Conservation (phyloP, 2,797 vertebrate species). For the Pipistrellus nathusii region DNA sequence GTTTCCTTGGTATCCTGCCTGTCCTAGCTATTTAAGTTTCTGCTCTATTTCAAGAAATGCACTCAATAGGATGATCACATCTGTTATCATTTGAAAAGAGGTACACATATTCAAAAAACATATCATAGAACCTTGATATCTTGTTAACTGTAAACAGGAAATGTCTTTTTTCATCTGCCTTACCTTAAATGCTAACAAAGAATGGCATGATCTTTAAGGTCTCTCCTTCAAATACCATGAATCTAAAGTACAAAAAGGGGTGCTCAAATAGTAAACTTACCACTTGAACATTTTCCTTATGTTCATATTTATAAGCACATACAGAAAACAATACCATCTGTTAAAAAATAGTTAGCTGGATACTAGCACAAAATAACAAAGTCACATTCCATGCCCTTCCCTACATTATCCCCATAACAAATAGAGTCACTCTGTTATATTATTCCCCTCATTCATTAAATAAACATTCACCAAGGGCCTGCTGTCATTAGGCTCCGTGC, state of each 20-base stretch:
- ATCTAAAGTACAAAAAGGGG: slow-evolving; percentile 46
- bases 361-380: slow-evolving; percentile 6
- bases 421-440: slow-evolving; percentile 20
- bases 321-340: slow-evolving; percentile 34
- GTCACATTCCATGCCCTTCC: slow-evolving; percentile 11
- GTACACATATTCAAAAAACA: slow-evolving; percentile 58
- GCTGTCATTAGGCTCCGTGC: slow-evolving; percentile 9
- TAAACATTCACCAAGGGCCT: slow-evolving; percentile 29
- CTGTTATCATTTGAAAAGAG: slow-evolving; percentile 76
- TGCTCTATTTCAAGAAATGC: slow-evolving; percentile 79
- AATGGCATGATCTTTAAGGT: slow-evolving; percentile 34
- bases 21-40: slow-evolving; percentile 77
- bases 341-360: slow-evolving; percentile 65
- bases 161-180: slow-evolving; percentile 38
- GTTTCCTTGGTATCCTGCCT: slow-evolving; percentile 80
- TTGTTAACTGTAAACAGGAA: slow-evolving; percentile 68
- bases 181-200: slow-evolving; percentile 42
- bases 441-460: slow-evolving; percentile 6
- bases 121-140: slow-evolving; percentile 55
- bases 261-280: neutral
- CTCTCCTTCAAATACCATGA: slow-evolving; percentile 16
- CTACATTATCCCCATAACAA: slow-evolving; percentile 35
- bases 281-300: slow-evolving; percentile 50
- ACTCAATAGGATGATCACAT: slow-evolving; percentile 66
- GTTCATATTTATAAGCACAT: slow-evolving; percentile 46